A percentile compares a stretch with the other conserved stretches of the same genome.
phyloP scores from a whole-genome alignment of 2,113 vertebrate species.

The Bufo bufo region DNA sequence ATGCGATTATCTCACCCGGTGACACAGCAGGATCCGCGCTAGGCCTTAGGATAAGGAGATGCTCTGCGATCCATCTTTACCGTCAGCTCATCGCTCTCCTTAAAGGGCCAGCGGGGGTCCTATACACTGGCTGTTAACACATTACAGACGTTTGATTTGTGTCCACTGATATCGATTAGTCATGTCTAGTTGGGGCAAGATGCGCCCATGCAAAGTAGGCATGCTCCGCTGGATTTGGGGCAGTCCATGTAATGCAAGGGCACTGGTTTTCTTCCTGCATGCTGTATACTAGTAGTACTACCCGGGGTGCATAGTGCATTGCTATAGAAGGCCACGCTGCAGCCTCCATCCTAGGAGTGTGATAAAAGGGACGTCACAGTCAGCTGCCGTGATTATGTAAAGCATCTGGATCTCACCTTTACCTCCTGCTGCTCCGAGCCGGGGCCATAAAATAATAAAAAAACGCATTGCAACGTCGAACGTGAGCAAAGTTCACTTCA shows the following conservation, averaged over 20 bases:
- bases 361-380: background rate
- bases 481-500: background rate
- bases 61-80: background rate
- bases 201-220: too few relatives aligned
- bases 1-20: conserved; percentile 11
- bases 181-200: too few relatives aligned
- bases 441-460: background rate
- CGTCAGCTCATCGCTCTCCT: background rate
- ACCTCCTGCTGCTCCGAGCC: background rate
- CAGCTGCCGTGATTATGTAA: background rate
- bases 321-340: background rate
- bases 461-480: background rate
- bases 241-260: too few relatives aligned
- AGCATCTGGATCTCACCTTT: background rate
- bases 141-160: too few relatives aligned
- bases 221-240: too few relatives aligned
- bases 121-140: too few relatives aligned
- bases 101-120: background rate
- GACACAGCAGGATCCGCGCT: background rate
- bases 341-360: background rate
- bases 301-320: background rate
- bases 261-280: too few relatives aligned
- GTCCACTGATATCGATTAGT: too few relatives aligned
- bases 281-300: too few relatives aligned
- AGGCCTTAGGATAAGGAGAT: background rate